Conservation (phyloP, 2,113 vertebrate genomes). For the Suricata suricatta region DNA sequence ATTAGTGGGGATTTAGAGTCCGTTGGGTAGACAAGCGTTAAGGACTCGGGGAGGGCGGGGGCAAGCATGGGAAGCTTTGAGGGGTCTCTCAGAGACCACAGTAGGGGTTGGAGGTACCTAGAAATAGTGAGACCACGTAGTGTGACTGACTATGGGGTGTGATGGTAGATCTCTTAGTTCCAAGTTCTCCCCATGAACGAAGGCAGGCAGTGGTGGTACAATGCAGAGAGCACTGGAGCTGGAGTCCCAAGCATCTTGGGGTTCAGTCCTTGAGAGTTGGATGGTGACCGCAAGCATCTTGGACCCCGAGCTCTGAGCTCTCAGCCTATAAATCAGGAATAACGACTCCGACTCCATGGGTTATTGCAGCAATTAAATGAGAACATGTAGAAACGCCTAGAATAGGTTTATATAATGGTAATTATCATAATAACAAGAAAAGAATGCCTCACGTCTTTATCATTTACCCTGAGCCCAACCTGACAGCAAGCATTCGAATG, state of each 20-base stretch:
- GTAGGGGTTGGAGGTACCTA: not conserved
- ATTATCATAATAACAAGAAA: conserved; percentile 12
- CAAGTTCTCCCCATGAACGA: not conserved
- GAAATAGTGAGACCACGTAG: not conserved
- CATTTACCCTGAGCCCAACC: not conserved
- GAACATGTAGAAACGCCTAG: conserved; percentile 47
- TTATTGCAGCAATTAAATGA: conserved; percentile 35
- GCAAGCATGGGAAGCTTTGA: not conserved
- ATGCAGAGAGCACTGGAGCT: not conserved
- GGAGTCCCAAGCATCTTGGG: not conserved
- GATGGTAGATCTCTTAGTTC: too few species aligned
- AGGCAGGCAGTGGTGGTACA: not conserved
- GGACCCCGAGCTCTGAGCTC: not conserved
- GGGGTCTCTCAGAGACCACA: not conserved
- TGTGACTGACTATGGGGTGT: not conserved
- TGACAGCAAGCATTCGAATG: not conserved
- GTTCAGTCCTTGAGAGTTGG: not conserved
- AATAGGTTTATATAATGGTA: not conserved
- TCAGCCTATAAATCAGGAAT: not conserved
- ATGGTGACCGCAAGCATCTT: not conserved
- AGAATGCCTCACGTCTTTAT: not conserved
- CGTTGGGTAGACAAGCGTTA: not conserved
- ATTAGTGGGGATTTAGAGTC: not conserved
- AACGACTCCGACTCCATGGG: not conserved
- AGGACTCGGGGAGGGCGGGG: not conserved